Conservation (phyloP, 2,888 invertebrate genomes). For the Suillia variegata region DNA sequence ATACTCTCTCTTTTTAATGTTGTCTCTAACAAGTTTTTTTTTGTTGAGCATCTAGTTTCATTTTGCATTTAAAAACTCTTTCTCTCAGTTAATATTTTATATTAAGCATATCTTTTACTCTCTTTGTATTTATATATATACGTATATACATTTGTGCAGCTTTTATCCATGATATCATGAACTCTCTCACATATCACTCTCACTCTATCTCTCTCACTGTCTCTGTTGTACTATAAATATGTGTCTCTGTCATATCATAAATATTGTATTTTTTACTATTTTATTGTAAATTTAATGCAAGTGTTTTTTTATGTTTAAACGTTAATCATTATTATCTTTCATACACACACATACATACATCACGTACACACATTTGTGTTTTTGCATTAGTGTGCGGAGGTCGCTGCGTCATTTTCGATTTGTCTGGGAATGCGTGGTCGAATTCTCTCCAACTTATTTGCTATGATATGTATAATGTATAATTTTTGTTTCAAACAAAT, state of each 20-base stretch:
- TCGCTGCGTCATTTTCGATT: no score
- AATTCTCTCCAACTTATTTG: constrained; percentile 14
- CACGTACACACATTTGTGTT: no score
- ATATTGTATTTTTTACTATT: constrained; percentile 23
- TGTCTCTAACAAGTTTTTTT: neutral
- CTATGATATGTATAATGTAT: constrained; percentile 35
- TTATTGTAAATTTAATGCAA: constrained; percentile 23
- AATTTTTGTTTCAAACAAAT: constrained; percentile 36
- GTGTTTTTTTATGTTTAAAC: constrained; percentile 51
- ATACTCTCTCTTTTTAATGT: constrained; percentile 12
- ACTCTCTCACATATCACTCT: constrained; percentile 29
- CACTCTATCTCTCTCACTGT: constrained; percentile 34
- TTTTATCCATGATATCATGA: constrained; percentile 33
- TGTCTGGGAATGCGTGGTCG: neutral
- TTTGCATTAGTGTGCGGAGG: no score
- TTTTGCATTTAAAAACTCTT: neutral
- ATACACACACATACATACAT: neutral
- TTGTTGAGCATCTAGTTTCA: neutral
- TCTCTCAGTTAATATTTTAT: constrained; percentile 13
- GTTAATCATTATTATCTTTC: constrained; percentile 28
- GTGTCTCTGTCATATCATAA: constrained; percentile 21
- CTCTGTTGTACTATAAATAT: constrained; percentile 42
- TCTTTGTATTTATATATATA: constrained; percentile 1
- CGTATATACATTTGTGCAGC: constrained; percentile 24
- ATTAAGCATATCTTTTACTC: constrained; percentile 7